Evolutionary conservation across 2,113 vertebrate species (phyloP).

Genomic region (Stegastes partitus): DNA sequence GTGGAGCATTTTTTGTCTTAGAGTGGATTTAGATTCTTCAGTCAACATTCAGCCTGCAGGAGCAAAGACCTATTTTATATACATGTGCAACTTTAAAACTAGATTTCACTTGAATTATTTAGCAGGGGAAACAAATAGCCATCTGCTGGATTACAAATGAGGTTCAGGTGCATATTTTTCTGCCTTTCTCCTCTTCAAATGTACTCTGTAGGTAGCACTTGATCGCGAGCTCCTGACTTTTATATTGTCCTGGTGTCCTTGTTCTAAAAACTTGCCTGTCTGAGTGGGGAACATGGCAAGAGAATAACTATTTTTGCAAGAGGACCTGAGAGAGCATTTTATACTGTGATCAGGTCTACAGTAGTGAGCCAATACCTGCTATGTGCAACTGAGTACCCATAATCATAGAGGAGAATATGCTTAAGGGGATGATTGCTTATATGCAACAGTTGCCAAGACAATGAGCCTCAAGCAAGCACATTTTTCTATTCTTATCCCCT

Average conservation of each 20-base stretch:
- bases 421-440: constrained; percentile 5
- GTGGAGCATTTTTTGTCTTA: neutral
- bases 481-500: no score
- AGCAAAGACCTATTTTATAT: neutral
- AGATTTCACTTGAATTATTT: constrained; percentile 27
- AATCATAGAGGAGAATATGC: constrained; percentile 1
- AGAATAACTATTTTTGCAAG: no score
- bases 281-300: no score
- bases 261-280: no score
- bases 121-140: constrained; percentile 10
- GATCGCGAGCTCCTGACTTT: neutral
- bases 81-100: constrained; percentile 7
- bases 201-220: neutral
- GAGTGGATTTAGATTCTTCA: neutral
- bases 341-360: no score
- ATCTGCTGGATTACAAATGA: constrained; percentile 3
- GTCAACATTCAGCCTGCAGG: neutral
- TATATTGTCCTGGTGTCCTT: no score
- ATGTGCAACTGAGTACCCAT: neutral
- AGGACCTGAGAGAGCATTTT: no score
- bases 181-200: neutral
- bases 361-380: constrained; percentile 9
- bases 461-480: no score
- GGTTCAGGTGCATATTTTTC: neutral
- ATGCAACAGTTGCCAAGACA: neutral